These are phyloP conservation scores for Heloderma charlesbogerti DNA, from an alignment of 2,113 vertebrate species.

Conservation along the genomic window DNA sequence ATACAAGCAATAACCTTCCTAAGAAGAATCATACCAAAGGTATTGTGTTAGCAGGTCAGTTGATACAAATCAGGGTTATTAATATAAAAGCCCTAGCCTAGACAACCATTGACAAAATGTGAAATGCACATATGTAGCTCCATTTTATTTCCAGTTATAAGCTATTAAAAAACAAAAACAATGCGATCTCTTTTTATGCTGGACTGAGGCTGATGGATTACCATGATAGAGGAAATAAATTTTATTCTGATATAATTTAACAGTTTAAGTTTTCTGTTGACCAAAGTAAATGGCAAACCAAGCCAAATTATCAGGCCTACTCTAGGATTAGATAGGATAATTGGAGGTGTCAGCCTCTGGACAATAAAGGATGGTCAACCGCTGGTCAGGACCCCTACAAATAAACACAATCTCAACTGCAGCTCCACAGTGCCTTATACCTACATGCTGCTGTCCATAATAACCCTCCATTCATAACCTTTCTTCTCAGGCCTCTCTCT, in stretches of 20 bases:
- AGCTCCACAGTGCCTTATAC: not conserved
- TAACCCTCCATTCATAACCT: not conserved
- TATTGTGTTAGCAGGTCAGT: not conserved
- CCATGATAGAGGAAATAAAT: constrained; percentile 12
- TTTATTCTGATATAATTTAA: no score
- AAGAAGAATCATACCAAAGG: not conserved
- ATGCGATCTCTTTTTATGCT: not conserved
- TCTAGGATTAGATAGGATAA: not conserved
- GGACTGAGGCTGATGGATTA: not conserved
- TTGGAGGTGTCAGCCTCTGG: not conserved
- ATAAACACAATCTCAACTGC: not conserved
- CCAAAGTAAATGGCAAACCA: constrained; percentile 22
- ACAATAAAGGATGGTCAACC: not conserved
- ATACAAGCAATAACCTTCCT: not conserved
- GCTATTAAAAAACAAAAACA: not conserved
- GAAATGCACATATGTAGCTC: rapidly evolving
- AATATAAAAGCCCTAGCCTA: not conserved
- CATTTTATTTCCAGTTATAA: not conserved
- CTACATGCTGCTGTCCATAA: not conserved
- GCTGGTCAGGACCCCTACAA: not conserved
- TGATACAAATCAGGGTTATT: rapidly evolving
- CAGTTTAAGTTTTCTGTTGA: rapidly evolving
- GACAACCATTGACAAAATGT: not conserved
- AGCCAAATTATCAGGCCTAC: not conserved
- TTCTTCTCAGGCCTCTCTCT: not conserved